Conservation (phyloP, 2,888 invertebrate genomes). For the Zonitis immaculata region DNA sequence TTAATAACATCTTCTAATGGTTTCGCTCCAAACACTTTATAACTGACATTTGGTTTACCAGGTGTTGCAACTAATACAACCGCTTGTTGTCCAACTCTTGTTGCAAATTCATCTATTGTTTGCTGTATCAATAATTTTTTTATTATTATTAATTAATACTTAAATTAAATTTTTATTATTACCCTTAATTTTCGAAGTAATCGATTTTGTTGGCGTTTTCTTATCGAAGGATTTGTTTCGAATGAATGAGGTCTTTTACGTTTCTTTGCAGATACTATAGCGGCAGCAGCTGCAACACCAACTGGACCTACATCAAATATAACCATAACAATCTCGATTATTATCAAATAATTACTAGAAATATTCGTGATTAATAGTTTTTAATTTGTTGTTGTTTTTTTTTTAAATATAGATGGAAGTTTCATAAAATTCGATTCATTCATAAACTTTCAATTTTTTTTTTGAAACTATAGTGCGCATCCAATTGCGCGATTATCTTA, state of each 20-base stretch:
- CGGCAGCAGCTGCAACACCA: constrained; percentile 95
- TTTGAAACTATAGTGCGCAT: background rate
- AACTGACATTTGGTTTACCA: constrained; percentile 92
- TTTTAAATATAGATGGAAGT: no score
- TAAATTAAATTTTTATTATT: constrained; percentile 35
- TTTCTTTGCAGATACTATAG: constrained; percentile 93
- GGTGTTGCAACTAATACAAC: constrained; percentile 94
- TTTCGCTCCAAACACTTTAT: constrained; percentile 95
- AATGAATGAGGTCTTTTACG: constrained; percentile 92
- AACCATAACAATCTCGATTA: no score
- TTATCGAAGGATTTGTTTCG: constrained; percentile 94
- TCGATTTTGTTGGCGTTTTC: constrained; percentile 93
- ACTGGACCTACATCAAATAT: constrained; percentile 66
- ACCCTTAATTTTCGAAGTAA: constrained; percentile 80
- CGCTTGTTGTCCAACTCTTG: constrained; percentile 95
- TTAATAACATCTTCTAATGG: constrained; percentile 94
- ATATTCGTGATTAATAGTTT: no score
- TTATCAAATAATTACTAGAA: no score
- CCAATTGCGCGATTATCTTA: background rate
- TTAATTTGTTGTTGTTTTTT: no score
- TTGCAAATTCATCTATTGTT: constrained; percentile 96
- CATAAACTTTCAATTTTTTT: background rate
- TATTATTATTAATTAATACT: background rate
- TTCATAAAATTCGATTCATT: no score
- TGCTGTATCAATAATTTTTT: constrained; percentile 53